Evolutionary conservation across 2,797 vertebrate genomes (phyloP).

Genomic region (Peromyscus aztecus): DNA sequence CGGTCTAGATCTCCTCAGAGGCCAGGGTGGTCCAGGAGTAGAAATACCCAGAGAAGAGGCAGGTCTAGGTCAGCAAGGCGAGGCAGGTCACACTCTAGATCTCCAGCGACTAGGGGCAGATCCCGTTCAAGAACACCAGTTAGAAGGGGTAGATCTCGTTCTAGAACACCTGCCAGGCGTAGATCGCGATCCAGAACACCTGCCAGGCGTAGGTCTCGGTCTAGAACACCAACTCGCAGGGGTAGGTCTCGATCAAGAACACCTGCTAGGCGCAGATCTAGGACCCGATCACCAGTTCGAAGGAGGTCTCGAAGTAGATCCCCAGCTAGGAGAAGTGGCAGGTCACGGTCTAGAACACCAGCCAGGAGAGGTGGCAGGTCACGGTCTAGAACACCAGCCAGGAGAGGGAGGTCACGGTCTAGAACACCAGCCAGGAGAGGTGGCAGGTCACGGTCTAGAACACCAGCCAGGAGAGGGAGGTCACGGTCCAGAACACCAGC

Average conservation of each 20-base stretch:
- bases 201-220: slow-evolving; percentile 75
- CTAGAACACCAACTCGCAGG: slow-evolving; percentile 79
- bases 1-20: slow-evolving; percentile 85
- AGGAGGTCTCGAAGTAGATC: slow-evolving; percentile 84
- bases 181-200: slow-evolving; percentile 80
- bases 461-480: slow-evolving; percentile 80
- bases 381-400: slow-evolving; percentile 81
- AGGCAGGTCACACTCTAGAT: slow-evolving; percentile 84
- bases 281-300: slow-evolving; percentile 81
- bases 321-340: slow-evolving; percentile 79
- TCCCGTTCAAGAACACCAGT: slow-evolving; percentile 85
- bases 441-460: slow-evolving; percentile 83
- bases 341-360: slow-evolving; percentile 84
- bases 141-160: slow-evolving; percentile 83
- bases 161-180: slow-evolving; percentile 79
- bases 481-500: slow-evolving; percentile 82
- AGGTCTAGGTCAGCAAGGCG: slow-evolving; percentile 83
- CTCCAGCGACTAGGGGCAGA: slow-evolving; percentile 81
- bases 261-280: slow-evolving; percentile 83
- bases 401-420: slow-evolving; percentile 82
- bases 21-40: slow-evolving; percentile 85
- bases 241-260: slow-evolving; percentile 84
- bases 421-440: slow-evolving; percentile 77
- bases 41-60: slow-evolving; percentile 84
- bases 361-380: slow-evolving; percentile 79